A percentile compares a stretch with the other conserved stretches of the same genome.
phyloP scores from a whole-genome alignment of 2,888 invertebrate species.

The Parascotia fuliginaria region DNA sequence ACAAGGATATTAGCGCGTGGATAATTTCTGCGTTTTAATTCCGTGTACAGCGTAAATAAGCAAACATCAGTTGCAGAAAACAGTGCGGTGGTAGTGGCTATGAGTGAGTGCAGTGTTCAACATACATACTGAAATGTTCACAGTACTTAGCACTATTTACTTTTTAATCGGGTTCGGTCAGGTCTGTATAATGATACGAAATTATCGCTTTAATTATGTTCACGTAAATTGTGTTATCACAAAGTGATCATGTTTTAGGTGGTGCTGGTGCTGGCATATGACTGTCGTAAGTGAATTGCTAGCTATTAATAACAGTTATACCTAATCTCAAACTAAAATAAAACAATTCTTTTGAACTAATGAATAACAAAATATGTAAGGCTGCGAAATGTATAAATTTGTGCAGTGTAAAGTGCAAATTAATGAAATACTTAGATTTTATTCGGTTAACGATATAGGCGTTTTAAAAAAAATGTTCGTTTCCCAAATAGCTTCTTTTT shows the following conservation, averaged over 20 bases:
- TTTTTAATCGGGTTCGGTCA: conserved; percentile 45
- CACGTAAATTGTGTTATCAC: conserved; percentile 22
- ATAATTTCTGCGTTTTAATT: conserved; percentile 66
- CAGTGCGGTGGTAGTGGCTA: conserved; percentile 53
- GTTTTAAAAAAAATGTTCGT: neutral
- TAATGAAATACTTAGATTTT: neutral
- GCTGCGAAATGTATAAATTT: conserved; percentile 21
- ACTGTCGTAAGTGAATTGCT: conserved; percentile 61
- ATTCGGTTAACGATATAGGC: neutral
- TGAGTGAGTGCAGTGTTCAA: conserved; percentile 51
- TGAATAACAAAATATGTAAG: conserved; percentile 16
- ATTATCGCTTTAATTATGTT: conserved; percentile 18
- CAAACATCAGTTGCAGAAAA: conserved; percentile 46
- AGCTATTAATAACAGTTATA: conserved; percentile 7
- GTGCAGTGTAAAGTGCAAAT: conserved; percentile 15
- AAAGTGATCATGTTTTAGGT: conserved; percentile 58
- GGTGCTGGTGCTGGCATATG: conserved; percentile 41
- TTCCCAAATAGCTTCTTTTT: neutral
- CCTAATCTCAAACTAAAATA: neutral
- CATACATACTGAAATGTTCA: conserved; percentile 44
- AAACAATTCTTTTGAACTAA: conserved; percentile 2
- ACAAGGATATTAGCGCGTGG: conserved; percentile 72
- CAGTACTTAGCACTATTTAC: conserved; percentile 35
- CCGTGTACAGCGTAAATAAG: conserved; percentile 62
- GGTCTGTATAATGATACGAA: conserved; percentile 52